A percentile compares a stretch with the other conserved stretches of the same genome.
These are phyloP conservation scores for Syrista parreyssii DNA, from an alignment of 2,888 invertebrate species.

Conservation along the genomic window DNA sequence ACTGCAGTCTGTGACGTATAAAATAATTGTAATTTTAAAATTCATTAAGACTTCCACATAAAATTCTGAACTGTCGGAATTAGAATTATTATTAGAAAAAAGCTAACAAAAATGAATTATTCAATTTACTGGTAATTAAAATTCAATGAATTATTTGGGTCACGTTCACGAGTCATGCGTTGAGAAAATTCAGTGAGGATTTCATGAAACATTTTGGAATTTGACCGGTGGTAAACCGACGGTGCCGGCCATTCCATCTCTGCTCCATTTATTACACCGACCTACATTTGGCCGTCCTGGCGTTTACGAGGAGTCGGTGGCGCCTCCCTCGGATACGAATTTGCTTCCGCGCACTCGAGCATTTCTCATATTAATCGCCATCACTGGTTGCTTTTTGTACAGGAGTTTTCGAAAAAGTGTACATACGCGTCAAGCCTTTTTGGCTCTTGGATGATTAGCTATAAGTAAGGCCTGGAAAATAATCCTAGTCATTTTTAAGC, in stretches of 20 bases:
- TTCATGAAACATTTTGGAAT: neutral
- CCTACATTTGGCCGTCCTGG: conserved; percentile 1
- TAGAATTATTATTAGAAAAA: neutral
- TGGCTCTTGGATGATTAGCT: neutral
- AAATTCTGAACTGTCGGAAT: neutral
- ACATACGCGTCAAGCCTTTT: neutral
- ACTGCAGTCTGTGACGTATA: neutral
- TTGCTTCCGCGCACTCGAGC: neutral
- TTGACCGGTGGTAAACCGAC: neutral
- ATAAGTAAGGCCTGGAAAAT: neutral
- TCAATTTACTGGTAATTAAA: neutral
- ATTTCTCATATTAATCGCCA: neutral
- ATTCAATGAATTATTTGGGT: neutral
- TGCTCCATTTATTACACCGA: conserved; percentile 1
- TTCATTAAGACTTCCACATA: neutral
- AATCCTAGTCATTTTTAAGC: neutral
- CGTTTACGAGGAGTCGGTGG: neutral
- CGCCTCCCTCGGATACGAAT: neutral
- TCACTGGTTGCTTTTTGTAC: neutral
- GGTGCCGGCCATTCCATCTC: neutral
- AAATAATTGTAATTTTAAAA: neutral
- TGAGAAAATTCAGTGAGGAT: neutral
- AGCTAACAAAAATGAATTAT: neutral
- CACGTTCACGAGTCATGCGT: neutral
- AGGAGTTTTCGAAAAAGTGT: neutral